Base-by-base conservation (phyloP, 1,140 invertebrate species). In the Zaprionus africanus region DNA sequence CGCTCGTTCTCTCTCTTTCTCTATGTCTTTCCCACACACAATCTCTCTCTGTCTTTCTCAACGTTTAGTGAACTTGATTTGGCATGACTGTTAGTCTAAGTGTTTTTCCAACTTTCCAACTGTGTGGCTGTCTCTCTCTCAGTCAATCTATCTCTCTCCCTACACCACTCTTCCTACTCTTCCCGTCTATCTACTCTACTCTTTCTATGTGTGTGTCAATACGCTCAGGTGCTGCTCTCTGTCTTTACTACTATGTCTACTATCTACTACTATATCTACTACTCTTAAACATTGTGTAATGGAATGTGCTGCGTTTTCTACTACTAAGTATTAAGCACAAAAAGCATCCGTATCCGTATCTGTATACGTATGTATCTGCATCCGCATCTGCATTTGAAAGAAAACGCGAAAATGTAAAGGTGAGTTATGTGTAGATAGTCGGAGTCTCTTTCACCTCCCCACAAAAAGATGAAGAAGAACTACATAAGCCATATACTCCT, bases 21-120 rank as follows among this genome's bases (percentile, higher is more conserved):
- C 12, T 64, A n/a, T 43, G 5, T 53, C n/a, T 59, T 7, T 68
- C 43, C 59, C 17, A 46, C 4, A 66, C 12, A 66, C 13, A 66
- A 22, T 22, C 46, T 73, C 41, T 65, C 38, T 80, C 34, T 65
- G 31, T 58, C n/a, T 26, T 26, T 58, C 66, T 69, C 65, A 72
- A 80, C 78, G 66, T 82, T 76, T 87, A 87, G 78, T 64, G 68
- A 84, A 79, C 84, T 79, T 87, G 53, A 87, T 84, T 90, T 87
- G 85, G 84, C 84, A 87, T 87, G 84, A 84, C 74, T 66, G 84
- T 88, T 87, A 83, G 83, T 84, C 78, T 87, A 88, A 81, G 81
- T 84, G 82, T 84, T 84, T 87, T 83, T 88, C 65, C 77, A 56
- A 54, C 36, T 70, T 63, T 62, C 64, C 65, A 57, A 38, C 12